Evolutionary conservation across 2,888 invertebrate genomes (phyloP), one percentile per base, ranked within the genome.

Genomic region (Rhagophthalmus giganteus): DNA sequence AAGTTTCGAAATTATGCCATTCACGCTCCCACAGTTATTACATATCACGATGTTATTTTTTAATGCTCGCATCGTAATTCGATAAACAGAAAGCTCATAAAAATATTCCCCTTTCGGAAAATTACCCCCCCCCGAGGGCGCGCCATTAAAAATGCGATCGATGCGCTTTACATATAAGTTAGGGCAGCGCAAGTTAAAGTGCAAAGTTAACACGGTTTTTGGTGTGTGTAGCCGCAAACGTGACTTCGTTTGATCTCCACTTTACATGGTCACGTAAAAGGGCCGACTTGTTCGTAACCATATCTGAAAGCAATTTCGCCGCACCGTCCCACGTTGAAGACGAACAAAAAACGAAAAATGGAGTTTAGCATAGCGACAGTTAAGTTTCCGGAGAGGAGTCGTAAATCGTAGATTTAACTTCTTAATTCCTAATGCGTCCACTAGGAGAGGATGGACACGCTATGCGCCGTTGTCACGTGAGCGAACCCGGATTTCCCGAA

Each of bases 371-470:
- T 20, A 20, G 20, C 4, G 4, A 3, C 20, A 20, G 20, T 20
- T 20, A 5, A 7, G 20, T 20, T 20, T 3, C 20, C 4, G 7
- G 20, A 20, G n/a, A n/a, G n/a, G n/a, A n/a, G n/a, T 20, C 20
- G 20, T 11, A 25, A 37, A 11, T 31, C 28, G 15, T 12, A 28
- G 26, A 20, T n/a, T 48, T 42, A 53, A 47, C 53, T 47, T 55
- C 47, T 52, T 47, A 55, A 55, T 55, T 52, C 51, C 55, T 55
- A 55, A 55, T 55, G 52, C 51, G 48, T 52, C 35, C 37, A 16
- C 27, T n/a, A n/a, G 46, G 41, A 38, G 39, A 37, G 39, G 44
- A 40, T 42, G 42, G 55, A 48, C 55, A 55, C 52, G 55, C 55
- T 31, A 55, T 44, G 47, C 46, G 35, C 35, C 31, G 30, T 10